A percentile compares a stretch with the other conserved stretches of the same genome.
Evolutionary conservation across 2,113 vertebrate species (phyloP).

Genomic region (Oryzias javanicus): DNA sequence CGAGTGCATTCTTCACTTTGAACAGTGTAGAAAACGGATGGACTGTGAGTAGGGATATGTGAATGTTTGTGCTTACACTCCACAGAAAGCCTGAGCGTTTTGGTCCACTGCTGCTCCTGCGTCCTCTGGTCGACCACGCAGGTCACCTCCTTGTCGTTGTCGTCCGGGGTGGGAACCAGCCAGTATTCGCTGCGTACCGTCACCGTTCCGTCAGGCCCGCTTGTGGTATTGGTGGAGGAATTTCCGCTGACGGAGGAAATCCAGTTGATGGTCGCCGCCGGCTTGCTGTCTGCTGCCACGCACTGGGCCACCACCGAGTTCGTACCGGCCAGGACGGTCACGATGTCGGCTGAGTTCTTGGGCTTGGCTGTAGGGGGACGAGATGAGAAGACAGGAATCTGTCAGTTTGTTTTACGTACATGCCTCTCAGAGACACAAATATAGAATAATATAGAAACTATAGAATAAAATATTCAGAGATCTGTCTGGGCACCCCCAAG

Average conservation of each 20-base stretch:
- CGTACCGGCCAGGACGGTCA: constrained; percentile 70
- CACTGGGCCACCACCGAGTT: constrained; percentile 75
- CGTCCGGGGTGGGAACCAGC: too few relatives aligned
- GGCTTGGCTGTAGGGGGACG: constrained; percentile 70
- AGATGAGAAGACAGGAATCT: constrained; percentile 3
- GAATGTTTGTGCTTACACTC: constrained; percentile 79
- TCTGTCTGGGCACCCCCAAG: too few relatives aligned
- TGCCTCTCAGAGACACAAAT: constrained; percentile 5
- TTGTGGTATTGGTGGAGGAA: constrained; percentile 49
- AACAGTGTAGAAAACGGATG: too few relatives aligned
- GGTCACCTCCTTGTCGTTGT: too few relatives aligned
- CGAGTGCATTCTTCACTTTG: too few relatives aligned
- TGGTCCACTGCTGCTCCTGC: too few relatives aligned
- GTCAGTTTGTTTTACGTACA: constrained; percentile 42
- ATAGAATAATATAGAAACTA: background rate
- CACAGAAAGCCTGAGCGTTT: constrained; percentile 65
- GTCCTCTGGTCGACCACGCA: too few relatives aligned
- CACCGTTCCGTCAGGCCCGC: constrained; percentile 71
- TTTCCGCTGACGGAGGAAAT: constrained; percentile 55
- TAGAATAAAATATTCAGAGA: background rate
- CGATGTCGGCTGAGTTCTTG: constrained; percentile 63
- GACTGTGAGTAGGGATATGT: too few relatives aligned
- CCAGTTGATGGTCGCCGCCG: constrained; percentile 80
- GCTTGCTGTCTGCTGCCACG: constrained; percentile 77
- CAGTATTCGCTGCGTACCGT: too few relatives aligned